Evolutionary conservation across 2,888 invertebrate genomes (phyloP).

Genomic region (Apodemia mormo): DNA sequence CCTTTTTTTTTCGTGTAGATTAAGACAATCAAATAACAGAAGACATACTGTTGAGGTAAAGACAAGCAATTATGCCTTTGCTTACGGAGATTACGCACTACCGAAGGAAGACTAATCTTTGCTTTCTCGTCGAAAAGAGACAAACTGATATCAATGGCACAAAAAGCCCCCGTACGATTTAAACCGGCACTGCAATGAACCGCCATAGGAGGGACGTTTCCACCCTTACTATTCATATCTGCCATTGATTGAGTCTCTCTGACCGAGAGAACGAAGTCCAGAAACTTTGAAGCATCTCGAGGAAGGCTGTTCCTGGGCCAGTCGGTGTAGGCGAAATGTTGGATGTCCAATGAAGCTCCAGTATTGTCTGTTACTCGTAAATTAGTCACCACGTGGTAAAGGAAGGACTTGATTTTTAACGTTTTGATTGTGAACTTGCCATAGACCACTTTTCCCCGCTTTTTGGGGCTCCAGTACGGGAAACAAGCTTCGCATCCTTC

Average conservation of each 20-base stretch:
- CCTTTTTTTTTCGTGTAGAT: no score
- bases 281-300: no score
- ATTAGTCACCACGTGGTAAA: slow-evolving; percentile 23
- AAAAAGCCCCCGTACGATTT: slow-evolving; percentile 25
- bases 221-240: no score
- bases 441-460: slow-evolving; percentile 20
- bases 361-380: no score
- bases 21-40: no score
- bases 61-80: slow-evolving; percentile 24
- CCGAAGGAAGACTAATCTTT: slow-evolving; percentile 25
- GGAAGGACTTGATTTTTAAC: slow-evolving; percentile 20
- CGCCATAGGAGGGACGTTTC: no score
- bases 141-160: slow-evolving; percentile 26
- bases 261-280: no score
- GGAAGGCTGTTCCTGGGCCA: no score
- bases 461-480: slow-evolving; percentile 19
- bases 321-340: no score
- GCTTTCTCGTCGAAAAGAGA: slow-evolving; percentile 24
- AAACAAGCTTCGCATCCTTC: slow-evolving; percentile 22
- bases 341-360: slow-evolving; percentile 16
- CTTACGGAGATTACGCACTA: no score
- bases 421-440: no score
- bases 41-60: slow-evolving; percentile 22
- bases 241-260: no score
- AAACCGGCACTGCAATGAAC: slow-evolving; percentile 24